Percentiles rank a stretch among this genome's conserved stretches.
Conservation (phyloP, 2,888 invertebrate species). For the Eustalomyia histrio region DNA sequence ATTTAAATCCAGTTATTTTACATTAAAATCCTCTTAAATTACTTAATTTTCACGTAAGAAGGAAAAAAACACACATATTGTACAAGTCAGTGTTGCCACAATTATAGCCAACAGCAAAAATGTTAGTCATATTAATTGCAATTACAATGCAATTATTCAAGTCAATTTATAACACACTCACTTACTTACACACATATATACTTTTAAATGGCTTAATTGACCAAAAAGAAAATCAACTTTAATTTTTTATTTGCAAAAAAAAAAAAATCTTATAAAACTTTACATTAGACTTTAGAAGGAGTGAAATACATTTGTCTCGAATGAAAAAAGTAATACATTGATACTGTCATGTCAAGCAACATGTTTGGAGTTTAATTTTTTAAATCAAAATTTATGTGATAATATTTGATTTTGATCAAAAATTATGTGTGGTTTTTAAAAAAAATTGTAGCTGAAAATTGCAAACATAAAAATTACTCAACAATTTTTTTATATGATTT, state of each 20-base stretch:
- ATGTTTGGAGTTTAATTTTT: slow-evolving; percentile 53
- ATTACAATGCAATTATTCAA: slow-evolving; percentile 76
- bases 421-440: slow-evolving; percentile 58
- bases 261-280: slow-evolving; percentile 14
- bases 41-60: slow-evolving; percentile 71
- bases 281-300: slow-evolving; percentile 49
- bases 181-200: slow-evolving; percentile 4
- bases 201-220: slow-evolving; percentile 68
- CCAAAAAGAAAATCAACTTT: slow-evolving; percentile 58
- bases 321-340: slow-evolving; percentile 55
- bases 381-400: slow-evolving; percentile 76
- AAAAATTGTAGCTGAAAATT: slow-evolving; percentile 48
- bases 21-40: slow-evolving; percentile 76
- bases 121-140: slow-evolving; percentile 74
- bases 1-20: slow-evolving; percentile 66
- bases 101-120: slow-evolving; percentile 51
- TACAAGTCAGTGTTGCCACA: slow-evolving; percentile 48
- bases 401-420: slow-evolving; percentile 75
- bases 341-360: slow-evolving; percentile 66
- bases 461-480: slow-evolving; percentile 73
- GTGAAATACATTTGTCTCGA: slow-evolving; percentile 57
- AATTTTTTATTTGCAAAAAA: slow-evolving; percentile 19
- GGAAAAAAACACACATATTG: background rate
- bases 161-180: slow-evolving; percentile 54
- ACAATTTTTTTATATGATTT: slow-evolving; percentile 67